These are phyloP conservation scores for Polietes domitor DNA, from an alignment of 2,888 invertebrate genomes.

Conservation along the genomic window DNA sequence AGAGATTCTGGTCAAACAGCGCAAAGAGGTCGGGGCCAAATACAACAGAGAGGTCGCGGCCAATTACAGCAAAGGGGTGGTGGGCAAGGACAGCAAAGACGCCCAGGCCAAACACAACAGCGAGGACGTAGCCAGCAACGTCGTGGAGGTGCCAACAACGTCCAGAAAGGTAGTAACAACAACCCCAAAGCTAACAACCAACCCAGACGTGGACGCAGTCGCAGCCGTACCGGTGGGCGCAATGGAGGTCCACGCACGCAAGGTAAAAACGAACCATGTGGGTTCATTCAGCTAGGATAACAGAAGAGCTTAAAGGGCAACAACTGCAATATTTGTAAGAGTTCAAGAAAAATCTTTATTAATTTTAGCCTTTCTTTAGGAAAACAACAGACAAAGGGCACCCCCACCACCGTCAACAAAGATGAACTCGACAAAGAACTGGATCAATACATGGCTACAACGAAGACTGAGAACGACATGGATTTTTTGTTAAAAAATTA, in stretches of 20 bases:
- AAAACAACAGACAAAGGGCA: conserved; percentile 68
- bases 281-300: conserved; percentile 33
- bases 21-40: conserved; percentile 61
- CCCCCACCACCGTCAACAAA: conserved; percentile 81
- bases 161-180: conserved; percentile 52
- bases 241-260: conserved; percentile 70
- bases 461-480: conserved; percentile 80
- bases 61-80: conserved; percentile 62
- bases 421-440: conserved; percentile 87
- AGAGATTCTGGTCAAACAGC: conserved; percentile 58
- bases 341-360: conserved; percentile 2
- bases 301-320: conserved; percentile 3
- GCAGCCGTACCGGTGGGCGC: conserved; percentile 73
- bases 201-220: conserved; percentile 78
- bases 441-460: conserved; percentile 87
- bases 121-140: conserved; percentile 75
- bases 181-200: conserved; percentile 66
- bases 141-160: conserved; percentile 61
- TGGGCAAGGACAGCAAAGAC: conserved; percentile 61
- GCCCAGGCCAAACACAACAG: conserved; percentile 68
- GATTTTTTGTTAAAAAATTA: conserved; percentile 75
- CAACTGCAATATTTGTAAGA: background rate
- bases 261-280: conserved; percentile 76
- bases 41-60: conserved; percentile 55
- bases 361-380: conserved; percentile 59